Percentiles rank a stretch among this genome's conserved stretches.
Conservation (phyloP, 2,113 vertebrate genomes). For the Sapajus apella region DNA sequence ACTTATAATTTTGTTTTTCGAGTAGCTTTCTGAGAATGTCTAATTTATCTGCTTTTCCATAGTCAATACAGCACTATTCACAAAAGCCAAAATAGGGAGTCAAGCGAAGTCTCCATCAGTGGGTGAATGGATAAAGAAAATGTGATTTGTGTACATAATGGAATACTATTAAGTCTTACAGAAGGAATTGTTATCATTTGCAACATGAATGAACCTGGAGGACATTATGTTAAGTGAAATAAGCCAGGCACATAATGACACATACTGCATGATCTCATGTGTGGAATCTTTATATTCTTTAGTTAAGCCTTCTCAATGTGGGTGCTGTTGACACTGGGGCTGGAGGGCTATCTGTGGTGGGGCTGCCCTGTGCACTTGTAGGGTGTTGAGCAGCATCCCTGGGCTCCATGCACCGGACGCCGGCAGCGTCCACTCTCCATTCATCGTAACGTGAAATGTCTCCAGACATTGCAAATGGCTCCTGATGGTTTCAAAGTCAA, state of each 20-base stretch:
- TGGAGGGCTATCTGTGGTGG: neutral
- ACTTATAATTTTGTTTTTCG: neutral
- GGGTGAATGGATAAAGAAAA: neutral
- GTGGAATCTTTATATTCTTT: neutral
- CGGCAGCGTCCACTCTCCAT: neutral
- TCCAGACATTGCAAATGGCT: neutral
- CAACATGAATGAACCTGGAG: neutral
- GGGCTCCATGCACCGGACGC: neutral
- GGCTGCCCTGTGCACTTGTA: rapidly evolving
- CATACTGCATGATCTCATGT: neutral
- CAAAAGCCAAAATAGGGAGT: neutral
- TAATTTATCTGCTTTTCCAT: neutral
- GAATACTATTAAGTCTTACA: neutral
- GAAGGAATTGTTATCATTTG: neutral
- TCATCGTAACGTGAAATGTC: neutral
- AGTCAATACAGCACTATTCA: neutral
- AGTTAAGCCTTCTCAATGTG: neutral
- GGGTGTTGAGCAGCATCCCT: neutral
- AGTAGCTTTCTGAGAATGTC: neutral
- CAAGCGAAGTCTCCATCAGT: neutral
- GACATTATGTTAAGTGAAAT: neutral
- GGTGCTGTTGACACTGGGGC: neutral
- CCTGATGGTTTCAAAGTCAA: neutral
- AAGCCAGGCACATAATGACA: neutral
- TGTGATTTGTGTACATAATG: neutral